Conservation (phyloP, 2,113 vertebrate species). For the Acinonyx jubatus region DNA sequence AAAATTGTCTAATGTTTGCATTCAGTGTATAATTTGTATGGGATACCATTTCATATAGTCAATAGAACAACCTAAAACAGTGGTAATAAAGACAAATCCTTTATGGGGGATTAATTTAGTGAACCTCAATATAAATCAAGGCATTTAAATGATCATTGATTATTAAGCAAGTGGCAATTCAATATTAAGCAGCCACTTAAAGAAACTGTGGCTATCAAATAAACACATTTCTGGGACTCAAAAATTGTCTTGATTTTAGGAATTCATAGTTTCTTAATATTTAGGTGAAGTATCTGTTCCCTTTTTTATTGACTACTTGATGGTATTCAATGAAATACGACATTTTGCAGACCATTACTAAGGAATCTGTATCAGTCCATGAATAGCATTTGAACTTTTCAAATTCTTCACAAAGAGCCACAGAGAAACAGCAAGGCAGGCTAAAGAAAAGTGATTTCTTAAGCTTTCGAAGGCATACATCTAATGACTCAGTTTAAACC, state of each 20-base stretch:
- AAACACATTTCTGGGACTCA: not conserved
- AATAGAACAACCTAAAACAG: not conserved
- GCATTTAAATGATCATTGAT: not conserved
- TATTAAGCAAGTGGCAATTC: not conserved
- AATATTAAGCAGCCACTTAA: not conserved
- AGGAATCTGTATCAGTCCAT: not conserved
- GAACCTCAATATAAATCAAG: not conserved
- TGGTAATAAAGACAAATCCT: not conserved
- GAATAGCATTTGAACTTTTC: not conserved
- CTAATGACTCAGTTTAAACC: not conserved
- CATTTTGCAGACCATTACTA: not conserved
- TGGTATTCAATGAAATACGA: not conserved
- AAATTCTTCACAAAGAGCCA: not conserved
- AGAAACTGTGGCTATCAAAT: not conserved
- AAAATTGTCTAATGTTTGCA: not conserved
- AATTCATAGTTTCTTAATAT: not conserved
- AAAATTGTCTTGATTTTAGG: not conserved
- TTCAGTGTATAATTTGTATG: too few relatives aligned
- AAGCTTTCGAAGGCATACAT: not conserved
- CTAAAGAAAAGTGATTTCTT: conserved; percentile 35
- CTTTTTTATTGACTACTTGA: not conserved
- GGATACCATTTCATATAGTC: not conserved
- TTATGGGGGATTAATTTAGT: not conserved
- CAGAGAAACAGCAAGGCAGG: not conserved
- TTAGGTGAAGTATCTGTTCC: not conserved